Evolutionary conservation across 2,888 invertebrate species (phyloP), one percentile per base, ranked within the genome.

Genomic region (Octonoba sinensis): DNA sequence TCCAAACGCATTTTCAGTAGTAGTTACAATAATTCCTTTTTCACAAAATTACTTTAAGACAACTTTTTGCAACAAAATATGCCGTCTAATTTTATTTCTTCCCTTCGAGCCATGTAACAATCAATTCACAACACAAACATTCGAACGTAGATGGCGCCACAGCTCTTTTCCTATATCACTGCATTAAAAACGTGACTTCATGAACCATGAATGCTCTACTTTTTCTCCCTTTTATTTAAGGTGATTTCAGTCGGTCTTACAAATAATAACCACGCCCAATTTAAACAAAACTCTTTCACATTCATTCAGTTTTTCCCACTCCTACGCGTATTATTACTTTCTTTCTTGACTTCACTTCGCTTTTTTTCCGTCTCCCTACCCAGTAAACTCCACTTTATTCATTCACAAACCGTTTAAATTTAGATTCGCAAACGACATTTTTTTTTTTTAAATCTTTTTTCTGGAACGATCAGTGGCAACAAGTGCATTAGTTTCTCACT

Each of bases 221-320:
- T 79, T 79, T 79, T 72, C 62, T 54, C 51, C 36, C 36, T 36
- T 36, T 62, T 62, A 71, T 72, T 60, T 65, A 70, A 60, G 60
- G 72, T 64, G 62, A 59, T 72, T 57, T 57, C 72, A 78, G 66
- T 72, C 72, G 44, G 69, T 62, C 76, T 66, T 60, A 67, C 59
- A 72, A 72, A 72, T 56, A 79, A 73, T 66, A 79, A 69, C 67
- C 73, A 59, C 79, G 46, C 79, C 73, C 79, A 64, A 62, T 49
- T 73, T 73, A 62, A 73, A 79, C 79, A 79, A 73, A 79, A 73
- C 79, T 56, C 64, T 74, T 47, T 67, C 54, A 73, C 73, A 62
- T 60, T 72, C 72, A 79, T 22, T 79, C 72, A 59, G 59, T 79
- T 66, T 24, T 44, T 51, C 44, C 18, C 67, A 73, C 79, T 62